These are phyloP conservation scores for Bubalus kerabau DNA, from an alignment of 2,113 vertebrate species.

Conservation along the genomic window DNA sequence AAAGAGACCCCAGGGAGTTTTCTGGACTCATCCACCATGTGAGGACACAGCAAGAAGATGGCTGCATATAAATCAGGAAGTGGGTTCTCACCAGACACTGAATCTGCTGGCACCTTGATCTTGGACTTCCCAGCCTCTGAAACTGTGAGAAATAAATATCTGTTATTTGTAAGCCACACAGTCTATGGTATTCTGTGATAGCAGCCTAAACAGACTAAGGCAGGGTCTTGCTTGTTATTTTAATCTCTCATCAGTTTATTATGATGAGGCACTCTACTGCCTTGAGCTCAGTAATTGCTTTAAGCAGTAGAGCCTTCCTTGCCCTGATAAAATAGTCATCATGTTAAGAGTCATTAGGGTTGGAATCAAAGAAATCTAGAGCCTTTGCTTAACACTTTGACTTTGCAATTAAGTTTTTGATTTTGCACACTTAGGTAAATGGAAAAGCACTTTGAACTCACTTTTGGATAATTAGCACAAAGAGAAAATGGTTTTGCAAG, in stretches of 20 bases:
- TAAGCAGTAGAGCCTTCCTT: background rate
- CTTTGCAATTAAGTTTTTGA: conserved; percentile 35
- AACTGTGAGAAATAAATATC: background rate
- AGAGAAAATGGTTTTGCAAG: conserved; percentile 23
- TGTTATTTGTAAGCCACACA: background rate
- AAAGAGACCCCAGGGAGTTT: background rate
- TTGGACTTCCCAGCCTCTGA: background rate
- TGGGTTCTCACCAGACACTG: background rate
- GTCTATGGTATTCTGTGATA: background rate
- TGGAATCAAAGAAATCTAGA: conserved; percentile 36
- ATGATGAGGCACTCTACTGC: conserved; percentile 48
- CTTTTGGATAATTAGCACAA: conserved; percentile 45
- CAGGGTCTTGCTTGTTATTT: conserved; percentile 2
- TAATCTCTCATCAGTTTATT: conserved; percentile 40
- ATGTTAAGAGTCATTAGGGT: background rate
- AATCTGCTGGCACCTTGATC: background rate
- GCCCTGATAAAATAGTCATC: conserved; percentile 29
- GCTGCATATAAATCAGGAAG: background rate
- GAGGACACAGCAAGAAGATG: background rate
- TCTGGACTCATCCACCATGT: background rate
- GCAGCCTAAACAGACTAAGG: background rate
- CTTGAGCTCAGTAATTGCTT: conserved; percentile 37
- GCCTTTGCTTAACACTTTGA: background rate
- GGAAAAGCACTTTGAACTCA: conserved; percentile 29
- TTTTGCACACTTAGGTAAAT: conserved; percentile 48